A percentile compares a stretch with the other conserved stretches of the same genome.
phyloP scores from a whole-genome alignment of 37 sponge, comb jelly and placozoan genomes.

The Eunapius fragilis region DNA sequence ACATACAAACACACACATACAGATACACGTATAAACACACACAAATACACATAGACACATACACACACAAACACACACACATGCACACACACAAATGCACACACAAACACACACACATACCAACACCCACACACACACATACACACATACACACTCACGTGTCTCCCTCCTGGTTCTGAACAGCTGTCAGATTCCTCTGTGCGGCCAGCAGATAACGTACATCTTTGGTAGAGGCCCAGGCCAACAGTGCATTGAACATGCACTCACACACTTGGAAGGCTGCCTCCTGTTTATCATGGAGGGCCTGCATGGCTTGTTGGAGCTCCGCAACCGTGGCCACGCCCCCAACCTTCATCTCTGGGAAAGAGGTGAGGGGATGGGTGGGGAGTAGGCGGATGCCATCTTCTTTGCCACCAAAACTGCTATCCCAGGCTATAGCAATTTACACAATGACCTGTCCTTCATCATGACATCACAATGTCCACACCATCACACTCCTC shows the following conservation, averaged over 20 bases:
- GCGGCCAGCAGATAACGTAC: slow-evolving; percentile 86
- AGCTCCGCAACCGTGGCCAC: slow-evolving; percentile 28
- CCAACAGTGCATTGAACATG: slow-evolving; percentile 78
- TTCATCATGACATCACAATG: no score
- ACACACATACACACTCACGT: slow-evolving; percentile 65
- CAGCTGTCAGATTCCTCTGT: slow-evolving; percentile 81
- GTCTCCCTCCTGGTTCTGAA: slow-evolving; percentile 92
- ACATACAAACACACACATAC: no score
- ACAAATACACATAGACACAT: no score
- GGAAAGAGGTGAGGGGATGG: background rate
- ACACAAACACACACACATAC: no score
- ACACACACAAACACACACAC: no score
- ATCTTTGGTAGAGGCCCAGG: slow-evolving; percentile 87
- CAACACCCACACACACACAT: background rate
- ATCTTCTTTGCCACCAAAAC: no score
- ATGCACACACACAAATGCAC: no score
- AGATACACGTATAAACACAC: no score
- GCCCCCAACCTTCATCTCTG: background rate
- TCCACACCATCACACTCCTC: no score
- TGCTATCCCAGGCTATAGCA: no score
- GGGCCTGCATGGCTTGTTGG: slow-evolving; percentile 43
- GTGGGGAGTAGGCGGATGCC: no score
- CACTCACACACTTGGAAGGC: slow-evolving; percentile 81
- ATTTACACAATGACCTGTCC: no score
- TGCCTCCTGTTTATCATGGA: slow-evolving; percentile 44